These are phyloP conservation scores for Actinemys pallida DNA, from an alignment of 2,113 vertebrate genomes.

Conservation along the genomic window DNA sequence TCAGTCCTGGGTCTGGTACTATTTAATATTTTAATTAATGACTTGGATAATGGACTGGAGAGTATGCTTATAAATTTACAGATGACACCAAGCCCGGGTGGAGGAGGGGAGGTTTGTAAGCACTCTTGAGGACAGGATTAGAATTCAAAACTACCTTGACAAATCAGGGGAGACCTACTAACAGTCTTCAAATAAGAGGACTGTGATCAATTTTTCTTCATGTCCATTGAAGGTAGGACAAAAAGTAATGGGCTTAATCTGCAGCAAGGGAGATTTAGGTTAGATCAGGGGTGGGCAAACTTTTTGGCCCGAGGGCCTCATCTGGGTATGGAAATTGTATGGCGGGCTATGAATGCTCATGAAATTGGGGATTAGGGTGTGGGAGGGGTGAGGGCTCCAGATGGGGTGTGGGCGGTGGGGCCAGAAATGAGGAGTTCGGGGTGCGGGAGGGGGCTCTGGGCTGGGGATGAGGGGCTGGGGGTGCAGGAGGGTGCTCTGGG, in stretches of 20 bases:
- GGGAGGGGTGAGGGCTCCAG: too few species aligned
- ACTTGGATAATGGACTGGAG: not conserved
- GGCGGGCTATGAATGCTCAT: too few species aligned
- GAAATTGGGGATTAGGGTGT: too few species aligned
- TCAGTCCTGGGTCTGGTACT: not conserved
- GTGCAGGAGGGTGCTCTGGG: too few species aligned
- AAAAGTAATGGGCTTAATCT: not conserved
- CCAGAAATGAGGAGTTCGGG: too few species aligned
- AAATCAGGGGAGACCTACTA: not conserved
- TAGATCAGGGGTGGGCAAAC: not conserved
- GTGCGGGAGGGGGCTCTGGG: too few species aligned
- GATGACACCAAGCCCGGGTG: not conserved
- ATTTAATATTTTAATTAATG: not conserved
- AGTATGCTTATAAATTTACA: not conserved
- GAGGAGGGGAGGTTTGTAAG: too few species aligned
- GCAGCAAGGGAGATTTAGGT: not conserved
- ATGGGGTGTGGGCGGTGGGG: too few species aligned
- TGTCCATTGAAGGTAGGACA: not conserved
- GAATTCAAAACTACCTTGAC: not conserved
- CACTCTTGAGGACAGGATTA: not conserved
- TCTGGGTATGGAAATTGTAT: too few species aligned
- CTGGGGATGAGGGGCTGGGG: too few species aligned
- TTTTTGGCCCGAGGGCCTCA: too few species aligned
- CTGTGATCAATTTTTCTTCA: not conserved
- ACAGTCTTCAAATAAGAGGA: not conserved